Percentiles rank a stretch among this genome's conserved stretches.
These are phyloP conservation scores for Beroe ovata DNA, from an alignment of 37 sponge, comb jelly and placozoan species.

Conservation along the genomic window DNA sequence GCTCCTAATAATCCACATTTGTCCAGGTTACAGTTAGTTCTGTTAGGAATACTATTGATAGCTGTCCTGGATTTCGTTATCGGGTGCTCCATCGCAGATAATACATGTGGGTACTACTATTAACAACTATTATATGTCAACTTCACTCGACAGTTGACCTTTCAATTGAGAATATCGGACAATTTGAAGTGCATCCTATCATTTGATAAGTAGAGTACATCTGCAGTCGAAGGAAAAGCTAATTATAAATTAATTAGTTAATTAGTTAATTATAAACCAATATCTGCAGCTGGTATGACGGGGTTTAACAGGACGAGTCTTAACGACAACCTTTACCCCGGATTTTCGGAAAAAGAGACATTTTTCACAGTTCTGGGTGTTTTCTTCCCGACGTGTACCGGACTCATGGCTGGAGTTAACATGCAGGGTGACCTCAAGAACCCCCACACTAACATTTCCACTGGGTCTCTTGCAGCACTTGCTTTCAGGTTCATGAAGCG, in stretches of 20 bases:
- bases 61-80: conserved; percentile 71
- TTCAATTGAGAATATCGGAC: too few species aligned
- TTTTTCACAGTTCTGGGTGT: conserved; percentile 71
- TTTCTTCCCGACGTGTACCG: conserved; percentile 70
- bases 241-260: too few species aligned
- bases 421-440: conserved; percentile 69
- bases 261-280: too few species aligned
- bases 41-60: conserved; percentile 47
- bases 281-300: conserved; percentile 55
- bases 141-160: too few species aligned
- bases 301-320: conserved; percentile 51
- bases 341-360: conserved; percentile 23
- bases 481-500: conserved; percentile 68
- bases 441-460: conserved; percentile 63
- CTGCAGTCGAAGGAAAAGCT: too few species aligned
- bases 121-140: too few species aligned
- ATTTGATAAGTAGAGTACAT: too few species aligned
- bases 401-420: conserved; percentile 70
- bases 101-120: conserved; percentile 53
- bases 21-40: conserved; percentile 67
- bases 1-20: background rate
- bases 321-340: conserved; percentile 27
- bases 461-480: conserved; percentile 58
- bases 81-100: conserved; percentile 57
- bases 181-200: too few species aligned